Evolutionary conservation across 2,888 invertebrate species (phyloP), one percentile per base, ranked within the genome.

Genomic region (Tachina grossa): DNA sequence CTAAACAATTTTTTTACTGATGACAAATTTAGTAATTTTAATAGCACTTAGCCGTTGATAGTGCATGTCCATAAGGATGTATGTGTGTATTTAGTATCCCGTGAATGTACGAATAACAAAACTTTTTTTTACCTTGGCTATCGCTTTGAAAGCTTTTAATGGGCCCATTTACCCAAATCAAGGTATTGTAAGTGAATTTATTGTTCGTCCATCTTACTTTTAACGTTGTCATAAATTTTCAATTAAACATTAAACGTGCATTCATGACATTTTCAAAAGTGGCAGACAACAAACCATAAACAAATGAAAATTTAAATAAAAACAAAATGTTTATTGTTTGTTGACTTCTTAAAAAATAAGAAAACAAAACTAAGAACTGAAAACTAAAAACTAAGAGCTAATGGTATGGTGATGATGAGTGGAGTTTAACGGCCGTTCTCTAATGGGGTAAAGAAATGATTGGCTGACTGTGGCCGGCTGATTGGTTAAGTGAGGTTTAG

Each of bases 151-250:
- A 83, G 76, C 82, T 83, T 76, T 82, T 83, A 76, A 85, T 83
- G 71, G 65, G 45, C 51, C 57, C 69, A 82, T 82, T 83, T 76
- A 66, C 75, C 55, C 66, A 76, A 83, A 79, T 75, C 82, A 72
- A 72, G 65, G 45, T 47, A 49, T 49, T 68, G 39, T 47, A 41
- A 65, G 68, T 19, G 53, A 68, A 75, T 83, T 49, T 66, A 51
- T 49, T 45, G 71, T 66, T 19, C 49, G 41, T 63, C 53, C 66
- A 45, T 68, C 51, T 57, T 16, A 63, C 8, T 75, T 69, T 78
- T 65, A 79, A 79, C 71, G 65, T 79, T 79, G 82, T 82, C 71
- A 85, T 85, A 85, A 85, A 85, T 85, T 85, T 79, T 72, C 85
- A 83, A 79, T 85, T 85, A 85, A 83, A 79, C 79, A 85, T 83